A percentile compares a stretch with the other conserved stretches of the same genome.
These are phyloP conservation scores for Actenoides hombroni DNA, from an alignment of 2,113 vertebrate genomes.

Conservation along the genomic window DNA sequence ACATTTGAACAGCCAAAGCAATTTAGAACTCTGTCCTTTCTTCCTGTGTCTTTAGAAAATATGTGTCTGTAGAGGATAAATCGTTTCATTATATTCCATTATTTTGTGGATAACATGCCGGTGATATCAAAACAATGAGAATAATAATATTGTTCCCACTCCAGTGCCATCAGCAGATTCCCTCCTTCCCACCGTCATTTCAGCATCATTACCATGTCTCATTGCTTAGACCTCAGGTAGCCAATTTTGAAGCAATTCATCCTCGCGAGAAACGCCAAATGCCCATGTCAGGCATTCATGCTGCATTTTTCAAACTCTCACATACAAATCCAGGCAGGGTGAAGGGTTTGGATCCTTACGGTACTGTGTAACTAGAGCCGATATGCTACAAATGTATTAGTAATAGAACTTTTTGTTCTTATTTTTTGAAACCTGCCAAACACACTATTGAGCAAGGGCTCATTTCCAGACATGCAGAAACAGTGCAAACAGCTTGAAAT, in stretches of 20 bases:
- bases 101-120: slow-evolving; percentile 48
- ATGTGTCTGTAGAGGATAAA: slow-evolving; percentile 15
- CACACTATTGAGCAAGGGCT: neutral
- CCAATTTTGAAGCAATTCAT: slow-evolving; percentile 50
- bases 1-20: slow-evolving; percentile 17
- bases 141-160: slow-evolving; percentile 47
- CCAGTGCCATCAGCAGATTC: slow-evolving; percentile 34
- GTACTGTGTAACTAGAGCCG: neutral
- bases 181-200: slow-evolving; percentile 8
- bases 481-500: neutral
- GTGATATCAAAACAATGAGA: slow-evolving; percentile 51
- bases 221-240: slow-evolving; percentile 60
- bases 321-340: neutral
- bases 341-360: neutral
- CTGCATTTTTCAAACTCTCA: neutral
- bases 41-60: slow-evolving; percentile 11
- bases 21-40: slow-evolving; percentile 46
- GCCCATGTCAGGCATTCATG: neutral
- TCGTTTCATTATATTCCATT: slow-evolving; percentile 36
- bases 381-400: neutral
- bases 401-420: neutral
- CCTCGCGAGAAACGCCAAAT: neutral
- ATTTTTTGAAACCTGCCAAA: neutral
- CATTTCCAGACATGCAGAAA: neutral
- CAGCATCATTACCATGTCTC: slow-evolving; percentile 44